Evolutionary conservation across 2,888 invertebrate genomes (phyloP).

Genomic region (Lampropteryx suffumata): DNA sequence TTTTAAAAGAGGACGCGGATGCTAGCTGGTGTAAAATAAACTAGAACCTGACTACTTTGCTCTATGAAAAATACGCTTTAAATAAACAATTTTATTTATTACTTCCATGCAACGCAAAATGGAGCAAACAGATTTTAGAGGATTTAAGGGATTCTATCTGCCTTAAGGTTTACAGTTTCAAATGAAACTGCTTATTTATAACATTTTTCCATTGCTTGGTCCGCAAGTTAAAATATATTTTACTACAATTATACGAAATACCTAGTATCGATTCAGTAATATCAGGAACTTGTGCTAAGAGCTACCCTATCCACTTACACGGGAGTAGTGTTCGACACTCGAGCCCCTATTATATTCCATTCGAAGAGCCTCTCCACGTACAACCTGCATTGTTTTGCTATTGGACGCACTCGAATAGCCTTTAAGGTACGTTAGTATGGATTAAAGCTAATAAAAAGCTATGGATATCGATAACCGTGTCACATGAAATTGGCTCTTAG

Average conservation of each 20-base stretch:
- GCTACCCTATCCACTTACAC: constrained; percentile 36
- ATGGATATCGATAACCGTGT: constrained; percentile 6
- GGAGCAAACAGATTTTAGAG: constrained; percentile 12
- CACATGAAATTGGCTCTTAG: no score
- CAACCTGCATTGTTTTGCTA: constrained; percentile 55
- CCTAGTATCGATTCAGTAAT: no score
- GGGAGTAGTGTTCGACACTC: constrained; percentile 38
- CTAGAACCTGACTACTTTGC: constrained; percentile 14
- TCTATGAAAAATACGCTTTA: constrained; percentile 18
- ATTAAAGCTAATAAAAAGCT: constrained; percentile 37
- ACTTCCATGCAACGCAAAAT: constrained; percentile 13
- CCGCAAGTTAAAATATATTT: no score
- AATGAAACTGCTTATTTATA: background rate
- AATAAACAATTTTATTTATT: constrained; percentile 21
- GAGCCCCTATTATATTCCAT: constrained; percentile 42
- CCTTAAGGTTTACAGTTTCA: constrained; percentile 8
- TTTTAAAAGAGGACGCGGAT: constrained; percentile 17
- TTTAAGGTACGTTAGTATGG: constrained; percentile 41
- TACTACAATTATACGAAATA: no score
- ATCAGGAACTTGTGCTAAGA: constrained; percentile 1
- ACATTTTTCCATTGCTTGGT: no score
- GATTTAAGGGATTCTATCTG: constrained; percentile 12
- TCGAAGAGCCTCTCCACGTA: constrained; percentile 43
- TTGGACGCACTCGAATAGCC: constrained; percentile 44
- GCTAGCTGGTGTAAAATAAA: constrained; percentile 11